Percentiles rank a stretch among this genome's conserved stretches.
phyloP scores from a whole-genome alignment of 2,888 invertebrate species.

The Zaprionus lineosus region DNA sequence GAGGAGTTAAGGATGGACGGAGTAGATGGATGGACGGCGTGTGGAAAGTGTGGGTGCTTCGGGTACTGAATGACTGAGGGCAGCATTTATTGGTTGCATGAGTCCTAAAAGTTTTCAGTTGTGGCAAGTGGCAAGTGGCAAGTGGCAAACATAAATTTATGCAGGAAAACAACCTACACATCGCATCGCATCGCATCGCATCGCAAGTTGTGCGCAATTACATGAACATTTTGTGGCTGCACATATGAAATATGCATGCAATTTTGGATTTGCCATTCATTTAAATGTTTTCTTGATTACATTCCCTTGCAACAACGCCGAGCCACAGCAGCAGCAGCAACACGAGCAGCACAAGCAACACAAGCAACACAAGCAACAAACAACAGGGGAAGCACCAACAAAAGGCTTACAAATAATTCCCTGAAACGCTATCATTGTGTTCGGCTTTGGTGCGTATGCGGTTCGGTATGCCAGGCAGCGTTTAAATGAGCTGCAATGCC shows the following conservation, averaged over 20 bases:
- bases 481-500: slow-evolving; percentile 66
- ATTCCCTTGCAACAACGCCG: slow-evolving; percentile 45
- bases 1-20: background rate
- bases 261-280: slow-evolving; percentile 75
- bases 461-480: slow-evolving; percentile 49
- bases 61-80: too few relatives aligned
- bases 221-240: slow-evolving; percentile 72
- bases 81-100: too few relatives aligned
- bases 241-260: slow-evolving; percentile 76
- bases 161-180: slow-evolving; percentile 47
- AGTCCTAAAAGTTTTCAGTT: slow-evolving; percentile 48
- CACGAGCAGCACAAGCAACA: slow-evolving; percentile 9
- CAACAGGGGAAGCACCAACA: too few relatives aligned
- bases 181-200: background rate
- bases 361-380: slow-evolving; percentile 11
- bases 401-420: slow-evolving; percentile 55
- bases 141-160: slow-evolving; percentile 62
- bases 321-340: slow-evolving; percentile 17
- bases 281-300: slow-evolving; percentile 75
- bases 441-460: slow-evolving; percentile 47
- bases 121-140: too few relatives aligned
- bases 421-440: slow-evolving; percentile 66
- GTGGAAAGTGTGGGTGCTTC: too few relatives aligned
- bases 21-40: too few relatives aligned
- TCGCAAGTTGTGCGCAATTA: slow-evolving; percentile 61